These are phyloP conservation scores for Spea hammondii DNA, from an alignment of 2,797 vertebrate species.

Conservation along the genomic window DNA sequence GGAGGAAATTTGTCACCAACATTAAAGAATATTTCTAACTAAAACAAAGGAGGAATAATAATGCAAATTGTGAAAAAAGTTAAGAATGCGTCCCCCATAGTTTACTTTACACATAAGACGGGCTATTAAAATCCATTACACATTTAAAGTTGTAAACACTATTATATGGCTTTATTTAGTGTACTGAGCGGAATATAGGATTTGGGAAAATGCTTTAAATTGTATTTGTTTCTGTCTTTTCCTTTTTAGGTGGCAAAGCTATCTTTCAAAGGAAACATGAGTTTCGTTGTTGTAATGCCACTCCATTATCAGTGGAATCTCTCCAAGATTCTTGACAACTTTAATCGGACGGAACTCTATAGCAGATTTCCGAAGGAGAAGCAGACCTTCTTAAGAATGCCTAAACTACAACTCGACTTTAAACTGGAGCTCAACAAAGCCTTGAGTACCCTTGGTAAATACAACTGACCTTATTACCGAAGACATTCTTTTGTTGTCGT, in stretches of 20 bases:
- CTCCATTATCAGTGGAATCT: conserved; percentile 68
- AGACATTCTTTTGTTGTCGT: too few species aligned
- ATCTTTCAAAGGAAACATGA: conserved; percentile 82
- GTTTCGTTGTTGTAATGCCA: conserved; percentile 85
- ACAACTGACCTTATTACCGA: too few species aligned
- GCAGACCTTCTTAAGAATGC: conserved; percentile 82
- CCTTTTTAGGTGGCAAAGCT: conserved; percentile 83
- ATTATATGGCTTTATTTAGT: too few species aligned
- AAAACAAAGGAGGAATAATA: too few species aligned
- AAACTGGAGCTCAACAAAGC: conserved; percentile 76
- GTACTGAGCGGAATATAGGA: too few species aligned
- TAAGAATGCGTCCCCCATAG: too few species aligned
- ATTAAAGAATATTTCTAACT: too few species aligned
- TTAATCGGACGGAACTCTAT: conserved; percentile 75
- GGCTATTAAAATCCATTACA: too few species aligned
- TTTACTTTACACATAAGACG: too few species aligned
- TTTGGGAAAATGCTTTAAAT: background rate
- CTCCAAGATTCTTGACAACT: conserved; percentile 71
- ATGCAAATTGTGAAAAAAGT: too few species aligned
- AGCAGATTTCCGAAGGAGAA: conserved; percentile 72
- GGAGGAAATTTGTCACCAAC: too few species aligned
- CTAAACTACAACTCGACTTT: conserved; percentile 85
- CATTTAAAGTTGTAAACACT: too few species aligned
- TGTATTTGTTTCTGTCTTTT: conserved; percentile 2
- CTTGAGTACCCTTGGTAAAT: conserved; percentile 84